Evolutionary conservation across 2,797 vertebrate species (phyloP), one percentile per base, ranked within the genome.

Genomic region (Spatula versicolor): DNA sequence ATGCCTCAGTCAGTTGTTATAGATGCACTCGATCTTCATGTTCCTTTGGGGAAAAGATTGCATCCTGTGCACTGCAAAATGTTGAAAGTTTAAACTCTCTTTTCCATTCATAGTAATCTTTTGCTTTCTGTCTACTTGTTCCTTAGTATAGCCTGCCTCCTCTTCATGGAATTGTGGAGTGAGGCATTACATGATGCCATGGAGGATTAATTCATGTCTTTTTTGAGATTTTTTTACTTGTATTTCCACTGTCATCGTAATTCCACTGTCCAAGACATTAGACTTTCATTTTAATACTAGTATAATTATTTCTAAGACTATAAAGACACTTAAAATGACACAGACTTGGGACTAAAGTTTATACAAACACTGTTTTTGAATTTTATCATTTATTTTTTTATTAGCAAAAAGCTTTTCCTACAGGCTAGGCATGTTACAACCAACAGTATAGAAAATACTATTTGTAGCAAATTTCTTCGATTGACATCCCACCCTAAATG

Each of bases 81-180:
- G 15, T 58, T 71, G 68, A 33, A 67, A 77, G 33, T 58, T 87
- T 87, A 39, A 74, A 33, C 76, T 74, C 80, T 69, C 13, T 83
- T 67, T 41, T 31, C 39, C 5, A 43, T 81, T 81, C 41, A 73
- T 25, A 78, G 56, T 43, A 82, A 30, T 67, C 0, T 66, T 68
- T 58, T 71, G 17, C 12, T 58, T 78, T 88, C 68, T 84, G 6
- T 68, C 18, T 43, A 11, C 2, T 1, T 58, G 6, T 81, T 81
- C 6, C 3, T 46, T 31, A 41, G 35, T 78, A 25, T 9, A 52
- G 6, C 28, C 43, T 90, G 21, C 13, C 13, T 74, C 18, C 20
- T 25, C 8, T 66, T 84, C 20, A 6, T 39, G 41, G 22, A 68
- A 13, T 9, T 64, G 20, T 14, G 64, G 50, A 81, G 46, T 50